Conservation (phyloP, 2,888 invertebrate genomes). For the Aspidiotus destructor region DNA sequence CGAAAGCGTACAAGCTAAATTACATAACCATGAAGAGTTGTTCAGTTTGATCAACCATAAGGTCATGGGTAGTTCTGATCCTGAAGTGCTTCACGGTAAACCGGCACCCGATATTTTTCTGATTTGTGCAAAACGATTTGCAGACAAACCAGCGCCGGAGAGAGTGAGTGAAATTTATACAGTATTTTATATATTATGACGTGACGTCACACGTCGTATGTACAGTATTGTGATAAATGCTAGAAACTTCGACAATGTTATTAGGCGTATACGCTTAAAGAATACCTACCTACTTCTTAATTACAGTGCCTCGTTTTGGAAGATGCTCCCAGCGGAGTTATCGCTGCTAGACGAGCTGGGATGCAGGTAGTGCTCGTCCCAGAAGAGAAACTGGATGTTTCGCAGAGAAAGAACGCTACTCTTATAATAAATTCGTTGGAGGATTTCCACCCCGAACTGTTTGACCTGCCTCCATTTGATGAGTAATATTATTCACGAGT, state of each 20-base stretch:
- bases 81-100: constrained; percentile 75
- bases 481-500: neutral
- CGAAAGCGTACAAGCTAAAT: constrained; percentile 62
- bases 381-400: constrained; percentile 49
- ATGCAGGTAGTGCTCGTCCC: constrained; percentile 84
- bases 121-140: constrained; percentile 63
- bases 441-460: constrained; percentile 70
- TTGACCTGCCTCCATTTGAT: constrained; percentile 63
- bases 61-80: constrained; percentile 73
- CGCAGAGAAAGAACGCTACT: constrained; percentile 52
- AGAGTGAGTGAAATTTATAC: constrained; percentile 43
- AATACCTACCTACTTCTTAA: too few species aligned
- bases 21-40: constrained; percentile 53
- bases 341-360: constrained; percentile 64
- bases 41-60: constrained; percentile 62
- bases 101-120: constrained; percentile 82
- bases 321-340: constrained; percentile 83
- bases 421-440: constrained; percentile 62
- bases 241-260: too few species aligned
- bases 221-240: too few species aligned
- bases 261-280: too few species aligned
- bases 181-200: too few species aligned
- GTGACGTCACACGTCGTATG: too few species aligned
- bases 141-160: constrained; percentile 53
- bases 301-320: constrained; percentile 75